Evolutionary conservation across 1,140 invertebrate genomes (phyloP), one percentile per base, ranked within the genome.

Genomic region (Akabosia matsudoensis): DNA sequence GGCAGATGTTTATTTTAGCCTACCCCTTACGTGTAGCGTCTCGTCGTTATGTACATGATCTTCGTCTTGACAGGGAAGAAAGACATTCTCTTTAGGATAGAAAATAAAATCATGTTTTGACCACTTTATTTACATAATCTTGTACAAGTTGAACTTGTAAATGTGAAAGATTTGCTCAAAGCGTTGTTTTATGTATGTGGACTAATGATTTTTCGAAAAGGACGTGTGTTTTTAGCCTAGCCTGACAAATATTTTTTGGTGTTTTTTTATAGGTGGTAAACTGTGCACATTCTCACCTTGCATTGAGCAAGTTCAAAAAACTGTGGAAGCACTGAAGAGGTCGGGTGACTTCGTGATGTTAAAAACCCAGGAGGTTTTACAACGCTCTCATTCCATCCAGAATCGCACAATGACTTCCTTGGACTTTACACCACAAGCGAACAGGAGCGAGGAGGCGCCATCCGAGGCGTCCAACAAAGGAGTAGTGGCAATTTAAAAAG

Each of bases 271-370:
- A 92, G 96, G 96, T 83, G 95, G 96, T 28, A 89, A 96, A 81
- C 89, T 99, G 70, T 97, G 96, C 85, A 97, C 95, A 0, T 99
- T 99, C 86, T 98, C 96, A 1, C 97, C 97, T 0, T 99, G 97
- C 84, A 97, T 99, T 79, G 97, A 99, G 86, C 97, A 98, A 89
- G 96, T 97, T 0, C 95, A 98, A 85, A 89, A 91, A 80, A 95
- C 93, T 3, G 94, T 91, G 85, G 82, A 88, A 67, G 89, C 87
- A 70, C 86, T 98, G 37, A 83, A 86, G 67, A 86, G 89, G 67
- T 83, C 88, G 52, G 71, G 70, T 26, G 92, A 92, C 10, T 97
- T 97, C 83, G 87, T 91, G 70, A 93, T 97, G 80, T 88, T 98
- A 33, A 87, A 89, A 79, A 97, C 95, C 0, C 87, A 93, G 83